These are phyloP conservation scores for Leptonema lineaticorne DNA, from an alignment of 1,140 invertebrate genomes.

Conservation along the genomic window DNA sequence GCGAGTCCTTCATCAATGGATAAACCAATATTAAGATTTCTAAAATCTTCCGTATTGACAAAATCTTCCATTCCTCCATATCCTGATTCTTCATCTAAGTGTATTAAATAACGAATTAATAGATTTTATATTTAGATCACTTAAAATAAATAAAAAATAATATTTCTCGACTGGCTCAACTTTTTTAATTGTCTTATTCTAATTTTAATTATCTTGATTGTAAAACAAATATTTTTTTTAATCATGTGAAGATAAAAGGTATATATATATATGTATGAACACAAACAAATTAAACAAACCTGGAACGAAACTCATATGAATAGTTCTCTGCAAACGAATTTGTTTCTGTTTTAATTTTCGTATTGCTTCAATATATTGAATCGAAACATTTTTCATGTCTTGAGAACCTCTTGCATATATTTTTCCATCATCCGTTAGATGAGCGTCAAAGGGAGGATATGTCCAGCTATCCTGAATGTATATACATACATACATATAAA, in stretches of 20 bases:
- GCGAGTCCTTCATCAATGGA: slow-evolving; percentile 88
- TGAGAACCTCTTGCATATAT: slow-evolving; percentile 83
- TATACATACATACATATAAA: too few relatives aligned
- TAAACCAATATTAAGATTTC: slow-evolving; percentile 83
- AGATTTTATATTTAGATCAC: too few relatives aligned
- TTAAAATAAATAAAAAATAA: too few relatives aligned
- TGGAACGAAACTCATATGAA: slow-evolving; percentile 83
- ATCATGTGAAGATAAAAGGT: too few relatives aligned
- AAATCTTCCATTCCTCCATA: slow-evolving; percentile 81
- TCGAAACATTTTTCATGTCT: slow-evolving; percentile 83
- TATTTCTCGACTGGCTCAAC: too few relatives aligned
- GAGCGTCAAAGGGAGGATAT: slow-evolving; percentile 75
- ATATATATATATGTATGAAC: too few relatives aligned
- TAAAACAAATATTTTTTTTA: too few relatives aligned
- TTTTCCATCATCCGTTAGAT: slow-evolving; percentile 75
- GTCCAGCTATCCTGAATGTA: slow-evolving; percentile 80
- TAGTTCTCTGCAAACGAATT: slow-evolving; percentile 61
- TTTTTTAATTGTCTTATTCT: background rate
- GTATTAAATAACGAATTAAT: too few relatives aligned
- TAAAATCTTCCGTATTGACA: slow-evolving; percentile 74
- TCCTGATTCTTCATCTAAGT: slow-evolving; percentile 93
- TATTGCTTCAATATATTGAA: slow-evolving; percentile 80
- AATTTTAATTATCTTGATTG: too few relatives aligned
- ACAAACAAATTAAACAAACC: too few relatives aligned
- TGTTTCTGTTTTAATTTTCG: slow-evolving; percentile 64